Base-by-base conservation (phyloP, 2,888 invertebrate genomes). In the Ellobium chinense region DNA sequence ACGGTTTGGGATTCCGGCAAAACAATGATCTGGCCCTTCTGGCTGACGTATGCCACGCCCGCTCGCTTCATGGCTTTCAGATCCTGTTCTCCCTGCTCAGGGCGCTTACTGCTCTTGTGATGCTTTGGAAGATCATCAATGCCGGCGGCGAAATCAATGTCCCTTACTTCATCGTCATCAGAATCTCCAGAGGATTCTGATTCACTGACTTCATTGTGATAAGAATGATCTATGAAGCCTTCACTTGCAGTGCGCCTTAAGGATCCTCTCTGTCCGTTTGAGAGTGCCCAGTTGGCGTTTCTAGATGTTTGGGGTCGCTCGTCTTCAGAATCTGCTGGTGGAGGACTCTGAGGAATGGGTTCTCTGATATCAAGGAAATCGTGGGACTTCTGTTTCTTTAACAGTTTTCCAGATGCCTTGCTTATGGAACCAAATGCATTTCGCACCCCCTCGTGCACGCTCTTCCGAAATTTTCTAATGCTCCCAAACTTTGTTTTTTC, bases 371-470 rank as follows among this genome's bases (percentile, higher is more conserved):
- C 72, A 24, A 85, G 86, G 24, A 88, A 80, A 31, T 89, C 88
- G 29, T 87, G 87, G 58, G 88, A 84, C 72, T 83, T 88, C 36
- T 84, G 84, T 69, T 83, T 85, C 66, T 86, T 83, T 58, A 88
- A 74, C 14, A 88, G 78, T 83, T 87, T 87, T 0, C 88, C 88
- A 60, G 89, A 88, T 2, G 88, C 87, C 77, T 85, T 88, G 81
- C 88, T 89, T 34, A 88, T 87, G 36, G 89, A 90, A 3, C 88
- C 88, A 80, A 90, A 89, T 9, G 87, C 88, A 84, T 87, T 88
- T 63, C 76, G 85, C 18, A 90, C 87, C 80, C 87, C 80, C 81
- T 87, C 86, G 73, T 89, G 88, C 76, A 88, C 86, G 46, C 86
- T 86, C 73, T 89, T 87, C 80, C 87, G 88, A 24, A 90, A 86